phyloP scores from a whole-genome alignment of 2,888 invertebrate species.

The Alloscopus bannaensis region DNA sequence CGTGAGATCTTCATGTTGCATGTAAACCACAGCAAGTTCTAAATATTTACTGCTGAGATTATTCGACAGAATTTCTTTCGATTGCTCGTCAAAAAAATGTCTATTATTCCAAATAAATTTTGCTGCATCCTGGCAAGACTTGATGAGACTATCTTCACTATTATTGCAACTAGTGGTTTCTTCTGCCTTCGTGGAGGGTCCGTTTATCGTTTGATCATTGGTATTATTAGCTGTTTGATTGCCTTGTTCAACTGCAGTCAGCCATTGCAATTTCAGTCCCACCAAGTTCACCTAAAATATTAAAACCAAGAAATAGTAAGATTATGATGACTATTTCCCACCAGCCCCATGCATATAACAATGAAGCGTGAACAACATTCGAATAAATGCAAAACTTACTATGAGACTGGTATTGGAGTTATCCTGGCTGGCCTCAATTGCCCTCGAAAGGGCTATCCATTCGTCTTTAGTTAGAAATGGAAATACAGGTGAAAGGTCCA shows the following conservation, averaged over 20 bases:
- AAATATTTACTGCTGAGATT: slow-evolving; percentile 25
- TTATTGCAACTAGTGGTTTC: slow-evolving; percentile 12
- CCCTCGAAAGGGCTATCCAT: slow-evolving; percentile 29
- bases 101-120: slow-evolving; percentile 63
- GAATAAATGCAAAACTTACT: too few species aligned
- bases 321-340: too few species aligned
- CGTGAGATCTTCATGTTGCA: slow-evolving; percentile 33
- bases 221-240: too few species aligned
- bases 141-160: slow-evolving; percentile 1
- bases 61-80: neutral
- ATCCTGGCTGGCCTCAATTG: slow-evolving; percentile 13
- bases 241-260: slow-evolving; percentile 48
- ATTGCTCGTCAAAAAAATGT: slow-evolving; percentile 2
- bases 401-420: neutral
- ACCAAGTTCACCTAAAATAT: slow-evolving; percentile 66
- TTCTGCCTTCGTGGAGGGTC: neutral
- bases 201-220: too few species aligned
- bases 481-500: slow-evolving; percentile 39
- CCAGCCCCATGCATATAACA: too few species aligned
- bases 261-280: slow-evolving; percentile 66
- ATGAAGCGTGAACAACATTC: too few species aligned
- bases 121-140: slow-evolving; percentile 37
- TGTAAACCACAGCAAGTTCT: slow-evolving; percentile 23
- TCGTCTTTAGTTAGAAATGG: slow-evolving; percentile 24
- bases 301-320: too few species aligned